Conservation (phyloP, 2,888 invertebrate genomes). For the Diplolepis rosae region DNA sequence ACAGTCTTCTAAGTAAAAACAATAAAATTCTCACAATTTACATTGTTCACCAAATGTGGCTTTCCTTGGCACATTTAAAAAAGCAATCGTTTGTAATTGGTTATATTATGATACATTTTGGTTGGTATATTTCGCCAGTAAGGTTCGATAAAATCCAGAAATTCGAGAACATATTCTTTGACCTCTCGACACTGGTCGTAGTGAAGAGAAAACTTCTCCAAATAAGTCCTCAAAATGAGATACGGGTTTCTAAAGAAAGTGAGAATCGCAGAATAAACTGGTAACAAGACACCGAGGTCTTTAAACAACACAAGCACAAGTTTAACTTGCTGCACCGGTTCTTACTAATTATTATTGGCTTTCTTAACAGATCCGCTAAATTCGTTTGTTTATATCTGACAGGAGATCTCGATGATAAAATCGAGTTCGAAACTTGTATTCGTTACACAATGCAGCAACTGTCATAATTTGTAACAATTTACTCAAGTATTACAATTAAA, state of each 20-base stretch:
- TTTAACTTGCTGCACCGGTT: conserved; percentile 27
- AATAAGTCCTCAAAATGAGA: conserved; percentile 22
- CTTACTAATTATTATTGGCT: conserved; percentile 22
- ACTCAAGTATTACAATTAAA: neutral
- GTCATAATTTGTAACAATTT: conserved; percentile 2
- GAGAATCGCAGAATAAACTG: conserved; percentile 23
- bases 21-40: neutral
- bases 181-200: conserved; percentile 10
- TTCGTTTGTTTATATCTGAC: conserved; percentile 16
- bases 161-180: conserved; percentile 18
- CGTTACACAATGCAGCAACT: neutral
- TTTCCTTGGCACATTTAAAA: conserved; percentile 2
- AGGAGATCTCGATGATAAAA: conserved; percentile 21
- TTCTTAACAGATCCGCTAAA: conserved; percentile 12
- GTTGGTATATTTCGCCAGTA: neutral
- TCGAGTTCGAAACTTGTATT: neutral
- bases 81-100: neutral
- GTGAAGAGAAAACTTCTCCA: conserved; percentile 20
- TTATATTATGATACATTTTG: neutral
- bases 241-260: conserved; percentile 25
- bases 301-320: neutral
- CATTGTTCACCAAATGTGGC: neutral
- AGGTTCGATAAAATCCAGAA: neutral
- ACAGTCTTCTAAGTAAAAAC: neutral
- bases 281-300: conserved; percentile 6